A percentile compares a stretch with the other conserved stretches of the same genome.
phyloP scores from a whole-genome alignment of 2,888 invertebrate species.

The Acanthosoma haemorrhoidale region DNA sequence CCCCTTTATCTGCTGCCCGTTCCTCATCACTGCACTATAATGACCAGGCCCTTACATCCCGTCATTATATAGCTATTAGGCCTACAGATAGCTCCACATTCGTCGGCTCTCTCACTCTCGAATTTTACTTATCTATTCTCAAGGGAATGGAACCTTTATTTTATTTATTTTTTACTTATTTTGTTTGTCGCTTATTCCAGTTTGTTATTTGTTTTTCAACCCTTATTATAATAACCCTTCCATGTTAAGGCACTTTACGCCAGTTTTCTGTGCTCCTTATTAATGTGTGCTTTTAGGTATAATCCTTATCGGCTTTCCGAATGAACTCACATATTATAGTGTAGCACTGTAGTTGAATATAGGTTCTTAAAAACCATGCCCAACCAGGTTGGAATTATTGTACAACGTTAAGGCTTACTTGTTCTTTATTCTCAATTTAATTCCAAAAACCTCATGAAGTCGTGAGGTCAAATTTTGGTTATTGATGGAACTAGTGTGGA shows the following conservation, averaged over 20 bases:
- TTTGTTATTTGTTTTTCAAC: slow-evolving; percentile 3
- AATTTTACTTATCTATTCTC: background rate
- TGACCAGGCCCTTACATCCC: background rate
- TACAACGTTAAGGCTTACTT: too few relatives aligned
- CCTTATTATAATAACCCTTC: background rate
- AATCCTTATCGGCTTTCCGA: background rate
- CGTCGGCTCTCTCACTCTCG: background rate
- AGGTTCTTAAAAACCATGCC: too few relatives aligned
- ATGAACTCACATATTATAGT: background rate
- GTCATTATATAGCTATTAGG: background rate
- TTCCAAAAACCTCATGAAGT: too few relatives aligned
- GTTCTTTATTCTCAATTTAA: too few relatives aligned
- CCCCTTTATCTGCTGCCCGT: background rate
- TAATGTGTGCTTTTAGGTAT: background rate
- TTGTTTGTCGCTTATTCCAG: background rate
- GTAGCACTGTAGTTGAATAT: too few relatives aligned
- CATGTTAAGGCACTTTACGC: background rate
- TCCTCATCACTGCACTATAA: background rate
- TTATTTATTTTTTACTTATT: background rate
- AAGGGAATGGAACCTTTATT: too few relatives aligned
- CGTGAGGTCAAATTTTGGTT: too few relatives aligned
- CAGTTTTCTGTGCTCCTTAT: background rate
- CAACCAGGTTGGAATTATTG: too few relatives aligned
- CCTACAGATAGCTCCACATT: background rate
- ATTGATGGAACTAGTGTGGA: too few relatives aligned